phyloP scores from a whole-genome alignment of 2,888 invertebrate genomes.

The Caenorhabditis drosophilae region DNA sequence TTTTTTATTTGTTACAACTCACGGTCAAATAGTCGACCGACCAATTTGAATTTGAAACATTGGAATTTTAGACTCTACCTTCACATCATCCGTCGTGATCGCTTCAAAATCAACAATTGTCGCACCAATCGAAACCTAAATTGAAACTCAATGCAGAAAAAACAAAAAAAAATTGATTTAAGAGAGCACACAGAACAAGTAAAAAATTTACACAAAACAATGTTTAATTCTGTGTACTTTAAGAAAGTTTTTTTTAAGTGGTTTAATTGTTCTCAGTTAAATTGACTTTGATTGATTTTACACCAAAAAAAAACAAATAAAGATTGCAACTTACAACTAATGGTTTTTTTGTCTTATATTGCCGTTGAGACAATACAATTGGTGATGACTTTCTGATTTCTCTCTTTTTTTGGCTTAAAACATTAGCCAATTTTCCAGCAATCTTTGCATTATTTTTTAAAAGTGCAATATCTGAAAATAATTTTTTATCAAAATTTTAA shows the following conservation, averaged over 20 bases:
- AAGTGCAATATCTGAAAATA: constrained; percentile 80
- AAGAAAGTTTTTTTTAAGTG: too few species aligned
- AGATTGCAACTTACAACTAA: constrained; percentile 40
- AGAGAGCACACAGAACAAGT: too few species aligned
- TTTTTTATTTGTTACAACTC: too few species aligned
- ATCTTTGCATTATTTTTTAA: constrained; percentile 89
- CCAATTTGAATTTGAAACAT: not conserved
- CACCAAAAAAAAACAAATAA: constrained; percentile 6
- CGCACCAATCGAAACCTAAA: constrained; percentile 68
- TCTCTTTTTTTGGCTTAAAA: not conserved
- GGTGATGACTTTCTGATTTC: constrained; percentile 1
- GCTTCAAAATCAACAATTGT: constrained; percentile 68
- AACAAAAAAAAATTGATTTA: constrained; percentile 1
- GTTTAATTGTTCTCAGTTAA: too few species aligned
- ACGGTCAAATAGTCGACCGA: too few species aligned
- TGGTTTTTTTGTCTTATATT: constrained; percentile 30
- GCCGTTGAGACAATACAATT: too few species aligned
- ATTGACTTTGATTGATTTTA: constrained; percentile 5
- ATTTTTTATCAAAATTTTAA: not conserved
- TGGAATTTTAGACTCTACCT: constrained; percentile 70
- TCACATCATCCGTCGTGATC: constrained; percentile 69
- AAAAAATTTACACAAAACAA: too few species aligned
- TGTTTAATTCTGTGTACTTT: too few species aligned
- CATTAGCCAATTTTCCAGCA: constrained; percentile 81
- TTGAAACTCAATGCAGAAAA: constrained; percentile 26